phyloP scores from a whole-genome alignment of 2,797 vertebrate genomes.

The Sitta carolinensis region DNA sequence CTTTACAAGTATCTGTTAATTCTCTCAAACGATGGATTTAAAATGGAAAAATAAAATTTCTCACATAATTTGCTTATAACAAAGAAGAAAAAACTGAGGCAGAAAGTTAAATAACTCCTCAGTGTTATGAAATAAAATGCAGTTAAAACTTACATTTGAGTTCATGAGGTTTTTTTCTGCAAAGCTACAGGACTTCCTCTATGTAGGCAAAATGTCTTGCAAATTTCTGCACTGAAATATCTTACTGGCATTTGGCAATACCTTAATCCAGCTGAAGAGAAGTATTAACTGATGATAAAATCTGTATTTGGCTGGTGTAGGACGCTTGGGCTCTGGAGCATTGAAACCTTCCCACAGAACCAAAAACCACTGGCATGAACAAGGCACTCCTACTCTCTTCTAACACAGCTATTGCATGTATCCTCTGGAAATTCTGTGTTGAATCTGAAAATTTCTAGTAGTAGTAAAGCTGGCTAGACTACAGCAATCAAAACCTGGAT shows the following conservation, averaged over 20 bases:
- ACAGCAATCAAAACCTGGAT: background rate
- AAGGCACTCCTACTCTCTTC: background rate
- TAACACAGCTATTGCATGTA: background rate
- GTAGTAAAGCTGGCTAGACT: background rate
- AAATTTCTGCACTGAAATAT: background rate
- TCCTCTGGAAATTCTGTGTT: background rate
- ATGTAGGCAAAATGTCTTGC: background rate
- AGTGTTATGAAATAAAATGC: background rate
- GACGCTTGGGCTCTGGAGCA: background rate
- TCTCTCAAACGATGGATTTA: background rate
- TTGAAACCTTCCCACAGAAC: background rate
- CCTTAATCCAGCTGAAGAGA: background rate
- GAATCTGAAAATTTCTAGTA: background rate
- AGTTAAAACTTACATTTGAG: background rate
- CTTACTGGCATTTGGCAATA: background rate
- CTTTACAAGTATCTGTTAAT: background rate
- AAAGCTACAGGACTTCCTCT: background rate
- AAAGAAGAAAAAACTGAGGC: background rate
- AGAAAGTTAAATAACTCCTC: background rate
- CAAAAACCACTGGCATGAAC: background rate
- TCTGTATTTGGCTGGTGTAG: background rate
- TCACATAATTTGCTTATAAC: background rate
- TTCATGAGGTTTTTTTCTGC: background rate
- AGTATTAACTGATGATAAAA: background rate
- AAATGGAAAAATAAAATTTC: background rate